These are phyloP conservation scores for Cylindroiulus punctatus DNA, from an alignment of 2,888 invertebrate species.

Conservation along the genomic window DNA sequence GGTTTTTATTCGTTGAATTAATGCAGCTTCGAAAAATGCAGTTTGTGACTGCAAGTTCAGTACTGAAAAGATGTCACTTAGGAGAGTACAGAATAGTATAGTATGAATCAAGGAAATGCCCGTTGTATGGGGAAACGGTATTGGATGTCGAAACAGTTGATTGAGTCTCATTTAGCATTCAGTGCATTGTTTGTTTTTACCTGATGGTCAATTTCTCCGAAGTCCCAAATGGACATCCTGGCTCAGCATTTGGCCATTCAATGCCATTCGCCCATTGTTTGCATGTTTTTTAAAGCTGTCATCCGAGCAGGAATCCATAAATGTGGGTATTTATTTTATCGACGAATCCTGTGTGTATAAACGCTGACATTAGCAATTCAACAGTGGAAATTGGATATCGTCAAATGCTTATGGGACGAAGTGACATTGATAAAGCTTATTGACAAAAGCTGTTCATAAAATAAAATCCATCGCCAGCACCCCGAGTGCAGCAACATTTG, in stretches of 20 bases:
- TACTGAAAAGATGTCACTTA: no score
- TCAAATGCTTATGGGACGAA: conserved; percentile 29
- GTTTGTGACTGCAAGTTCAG: no score
- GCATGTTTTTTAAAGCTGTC: not conserved
- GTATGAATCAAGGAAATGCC: not conserved
- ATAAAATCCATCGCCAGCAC: conserved; percentile 39
- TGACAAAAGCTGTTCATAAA: conserved; percentile 42
- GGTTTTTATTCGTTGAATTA: not conserved
- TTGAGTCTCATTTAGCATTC: not conserved
- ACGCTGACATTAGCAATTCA: conserved; percentile 31
- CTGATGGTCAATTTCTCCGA: not conserved
- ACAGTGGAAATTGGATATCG: not conserved
- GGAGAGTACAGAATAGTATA: no score
- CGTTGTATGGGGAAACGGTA: not conserved
- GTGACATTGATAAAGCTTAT: conserved; percentile 43
- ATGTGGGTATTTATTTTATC: not conserved
- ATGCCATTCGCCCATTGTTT: not conserved
- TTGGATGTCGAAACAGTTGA: not conserved
- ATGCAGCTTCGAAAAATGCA: not conserved
- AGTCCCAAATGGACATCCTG: not conserved
- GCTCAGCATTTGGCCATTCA: not conserved
- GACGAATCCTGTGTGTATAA: not conserved
- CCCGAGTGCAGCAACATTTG: conserved; percentile 17
- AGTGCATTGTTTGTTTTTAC: not conserved
- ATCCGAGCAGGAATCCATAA: not conserved